Evolutionary conservation across 2,797 vertebrate species (phyloP).

Genomic region (Amblyraja radiata): DNA sequence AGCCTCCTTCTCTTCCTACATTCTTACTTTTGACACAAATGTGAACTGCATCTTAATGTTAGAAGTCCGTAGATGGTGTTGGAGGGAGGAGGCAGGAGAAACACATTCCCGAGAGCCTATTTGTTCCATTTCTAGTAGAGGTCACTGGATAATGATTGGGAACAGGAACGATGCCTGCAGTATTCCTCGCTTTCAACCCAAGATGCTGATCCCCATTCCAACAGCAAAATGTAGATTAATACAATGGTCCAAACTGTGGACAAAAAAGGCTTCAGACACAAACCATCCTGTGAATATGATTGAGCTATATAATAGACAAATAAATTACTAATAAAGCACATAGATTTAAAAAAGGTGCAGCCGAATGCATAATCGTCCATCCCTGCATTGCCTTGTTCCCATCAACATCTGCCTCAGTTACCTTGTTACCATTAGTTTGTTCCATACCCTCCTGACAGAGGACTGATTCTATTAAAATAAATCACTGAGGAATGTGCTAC

Average conservation of each 20-base stretch:
- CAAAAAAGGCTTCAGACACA: not conserved
- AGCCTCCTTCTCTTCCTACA: not conserved
- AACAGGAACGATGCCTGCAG: not conserved
- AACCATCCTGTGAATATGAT: not conserved
- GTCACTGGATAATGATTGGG: not conserved
- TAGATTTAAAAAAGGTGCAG: not conserved
- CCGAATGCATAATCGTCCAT: not conserved
- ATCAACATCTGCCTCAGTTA: not conserved
- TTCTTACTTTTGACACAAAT: not conserved
- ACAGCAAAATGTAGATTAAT: not conserved
- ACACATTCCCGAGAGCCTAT: not conserved
- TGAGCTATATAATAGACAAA: not conserved
- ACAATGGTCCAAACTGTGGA: not conserved
- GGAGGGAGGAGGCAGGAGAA: not conserved
- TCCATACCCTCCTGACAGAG: not conserved
- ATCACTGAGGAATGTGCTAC: not conserved
- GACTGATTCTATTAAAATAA: conserved; percentile 19
- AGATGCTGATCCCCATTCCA: no score
- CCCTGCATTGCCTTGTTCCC: not conserved
- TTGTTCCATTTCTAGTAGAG: not conserved
- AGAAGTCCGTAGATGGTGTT: not conserved
- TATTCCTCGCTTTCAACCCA: not conserved
- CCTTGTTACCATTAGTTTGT: not conserved
- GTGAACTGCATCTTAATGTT: not conserved
- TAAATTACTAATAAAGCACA: not conserved